Evolutionary conservation across 2,113 vertebrate genomes (phyloP), one percentile per base, ranked within the genome.

Genomic region (Melanerpes aurifrons): DNA sequence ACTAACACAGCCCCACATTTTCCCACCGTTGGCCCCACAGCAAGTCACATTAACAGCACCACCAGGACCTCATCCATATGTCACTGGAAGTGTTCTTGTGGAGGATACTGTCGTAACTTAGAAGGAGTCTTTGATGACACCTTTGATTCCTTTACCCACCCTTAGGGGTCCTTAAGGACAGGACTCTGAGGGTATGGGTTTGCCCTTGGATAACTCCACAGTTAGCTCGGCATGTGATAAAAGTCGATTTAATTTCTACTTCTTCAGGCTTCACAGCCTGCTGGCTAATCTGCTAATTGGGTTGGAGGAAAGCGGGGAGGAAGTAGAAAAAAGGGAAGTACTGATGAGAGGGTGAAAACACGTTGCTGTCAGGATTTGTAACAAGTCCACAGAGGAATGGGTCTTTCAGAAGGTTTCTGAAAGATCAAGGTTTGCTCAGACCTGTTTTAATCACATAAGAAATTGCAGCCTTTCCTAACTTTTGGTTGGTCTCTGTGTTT

Each of bases 281-380:
- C 88, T 93, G 84, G 74, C n/a, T 93, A 92, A 91, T 93, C 50
- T 94, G 81, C 32, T 96, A 95, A 96, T 84, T 94, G 90, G 47
- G 67, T n/a, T 86, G 66, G n/a, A 89, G 85, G 75, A 90, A 83
- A 11, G 31, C 0, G 8, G 25, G 77, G 54, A 82, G 45, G n/a
- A 86, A 87, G 53, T 70, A n/a, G 58, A 19, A 78, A 77, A 90
- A 88, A 89, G 14, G 11, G 45, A 66, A 83, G 26, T 35, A n/a
- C 9, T 56, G 73, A 94, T 70, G 62, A 83, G 40, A 72, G 43
- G 40, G 58, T 58, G 58, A 66, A 94, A 94, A 61, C 26, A 59
- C 59, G 15, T 50, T 75, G 70, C 32, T 85, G 24, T 63, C 0
- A 0, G 19, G 53, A 59, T 87, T 54, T 75, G 50, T 63, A 79